Conservation (phyloP, 1,140 invertebrate genomes). For the Drosophila biarmipes region DNA sequence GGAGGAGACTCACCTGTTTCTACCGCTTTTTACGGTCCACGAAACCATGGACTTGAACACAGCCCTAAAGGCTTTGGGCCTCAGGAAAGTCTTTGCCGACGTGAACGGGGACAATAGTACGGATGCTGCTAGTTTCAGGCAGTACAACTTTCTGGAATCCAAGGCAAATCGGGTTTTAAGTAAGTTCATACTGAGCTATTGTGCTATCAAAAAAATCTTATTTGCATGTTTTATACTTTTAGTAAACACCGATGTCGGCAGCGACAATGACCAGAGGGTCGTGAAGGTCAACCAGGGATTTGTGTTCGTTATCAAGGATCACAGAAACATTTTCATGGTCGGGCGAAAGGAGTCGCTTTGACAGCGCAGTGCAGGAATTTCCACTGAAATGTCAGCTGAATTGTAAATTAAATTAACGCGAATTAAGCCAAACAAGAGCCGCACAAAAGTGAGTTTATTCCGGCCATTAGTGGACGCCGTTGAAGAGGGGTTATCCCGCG, state of each 20-base stretch:
- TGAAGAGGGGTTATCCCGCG: conserved; percentile 15
- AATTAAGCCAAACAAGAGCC: conserved; percentile 23
- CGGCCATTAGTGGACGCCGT: conserved; percentile 41
- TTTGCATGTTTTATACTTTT: not conserved
- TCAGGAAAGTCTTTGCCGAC: not conserved
- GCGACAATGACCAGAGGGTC: not conserved
- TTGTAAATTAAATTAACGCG: conserved; percentile 63
- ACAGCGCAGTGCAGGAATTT: conserved; percentile 11
- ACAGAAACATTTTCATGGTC: conserved; percentile 15
- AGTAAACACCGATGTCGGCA: conserved; percentile 4
- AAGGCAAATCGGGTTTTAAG: conserved; percentile 1
- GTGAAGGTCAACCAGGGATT: conserved; percentile 28
- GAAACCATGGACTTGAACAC: not conserved
- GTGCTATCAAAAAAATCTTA: not conserved
- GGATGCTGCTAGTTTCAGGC: conserved; percentile 5
- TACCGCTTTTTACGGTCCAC: conserved; percentile 7
- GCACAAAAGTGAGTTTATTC: conserved; percentile 44
- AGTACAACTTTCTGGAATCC: not conserved
- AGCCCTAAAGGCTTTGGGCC: not conserved
- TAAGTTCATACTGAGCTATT: conserved; percentile 3
- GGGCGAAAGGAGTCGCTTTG: conserved; percentile 18
- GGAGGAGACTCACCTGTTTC: conserved; percentile 7
- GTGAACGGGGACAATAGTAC: accelerated
- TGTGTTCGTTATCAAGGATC: conserved; percentile 36
- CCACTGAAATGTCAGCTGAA: conserved; percentile 16